Conservation (phyloP, 2,797 vertebrate species). For the Ciconia nigra region DNA sequence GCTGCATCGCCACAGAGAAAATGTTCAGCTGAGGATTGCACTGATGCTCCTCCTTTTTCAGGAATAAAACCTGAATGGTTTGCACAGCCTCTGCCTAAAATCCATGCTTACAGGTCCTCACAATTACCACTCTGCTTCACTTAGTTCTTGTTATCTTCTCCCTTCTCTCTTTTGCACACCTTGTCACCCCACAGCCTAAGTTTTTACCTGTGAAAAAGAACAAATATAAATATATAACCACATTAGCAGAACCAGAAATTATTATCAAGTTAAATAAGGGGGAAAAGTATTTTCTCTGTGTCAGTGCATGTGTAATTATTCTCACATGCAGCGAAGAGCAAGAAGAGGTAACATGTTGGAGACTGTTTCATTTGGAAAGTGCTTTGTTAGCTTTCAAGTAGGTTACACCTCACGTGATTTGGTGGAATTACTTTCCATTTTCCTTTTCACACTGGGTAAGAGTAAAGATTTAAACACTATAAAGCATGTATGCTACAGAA, state of each 20-base stretch:
- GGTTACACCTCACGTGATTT: neutral
- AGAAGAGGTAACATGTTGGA: neutral
- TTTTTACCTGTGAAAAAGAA: neutral
- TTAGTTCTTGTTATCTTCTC: neutral
- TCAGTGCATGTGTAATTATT: neutral
- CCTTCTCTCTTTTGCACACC: neutral
- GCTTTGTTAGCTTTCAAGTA: conserved; percentile 21
- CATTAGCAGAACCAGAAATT: neutral
- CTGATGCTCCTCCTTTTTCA: neutral
- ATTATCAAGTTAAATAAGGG: neutral
- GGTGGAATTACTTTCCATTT: neutral
- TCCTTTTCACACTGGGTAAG: neutral
- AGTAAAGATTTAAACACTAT: neutral
- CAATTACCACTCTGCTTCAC: neutral
- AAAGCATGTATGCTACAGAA: neutral
- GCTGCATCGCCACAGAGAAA: neutral
- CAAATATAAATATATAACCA: neutral
- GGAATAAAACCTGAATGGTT: neutral
- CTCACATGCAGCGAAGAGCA: neutral
- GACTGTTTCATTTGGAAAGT: neutral
- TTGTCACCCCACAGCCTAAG: neutral
- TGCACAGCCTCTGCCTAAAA: neutral
- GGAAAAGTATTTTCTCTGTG: neutral
- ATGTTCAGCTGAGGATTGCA: neutral
- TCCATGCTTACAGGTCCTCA: neutral